phyloP scores from a whole-genome alignment of 2,888 invertebrate species.

The Chrysopilus asiliformis region DNA sequence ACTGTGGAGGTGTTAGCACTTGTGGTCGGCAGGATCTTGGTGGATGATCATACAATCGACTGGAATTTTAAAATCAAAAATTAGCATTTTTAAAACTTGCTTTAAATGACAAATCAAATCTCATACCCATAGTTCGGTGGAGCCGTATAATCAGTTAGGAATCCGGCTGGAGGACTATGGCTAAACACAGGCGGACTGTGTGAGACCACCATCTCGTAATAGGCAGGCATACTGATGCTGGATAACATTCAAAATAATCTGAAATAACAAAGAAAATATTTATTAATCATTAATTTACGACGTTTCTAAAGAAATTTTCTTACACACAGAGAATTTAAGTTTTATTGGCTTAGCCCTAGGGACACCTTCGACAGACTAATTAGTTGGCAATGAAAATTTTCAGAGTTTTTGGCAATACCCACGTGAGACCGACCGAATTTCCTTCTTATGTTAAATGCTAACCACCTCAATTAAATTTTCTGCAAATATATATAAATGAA shows the following conservation, averaged over 20 bases:
- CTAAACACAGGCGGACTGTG: conserved; percentile 57
- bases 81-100: conserved; percentile 2
- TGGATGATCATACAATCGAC: conserved; percentile 29
- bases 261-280: conserved; percentile 1
- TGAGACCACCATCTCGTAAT: conserved; percentile 44
- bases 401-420: no score
- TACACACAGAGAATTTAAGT: no score
- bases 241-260: conserved; percentile 6
- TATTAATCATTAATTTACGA: no score
- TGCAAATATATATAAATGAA: no score
- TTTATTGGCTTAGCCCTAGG: no score
- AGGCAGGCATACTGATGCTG: conserved; percentile 7
- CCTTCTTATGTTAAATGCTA: no score
- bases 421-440: no score
- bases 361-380: no score
- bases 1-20: conserved; percentile 25
- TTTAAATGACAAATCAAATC: neutral
- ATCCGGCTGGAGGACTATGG: conserved; percentile 51
- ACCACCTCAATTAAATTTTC: no score
- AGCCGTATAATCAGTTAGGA: conserved; percentile 36
- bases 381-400: no score
- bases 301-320: no score
- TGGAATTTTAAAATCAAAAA: conserved; percentile 17
- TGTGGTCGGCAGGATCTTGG: conserved; percentile 33
- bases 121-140: neutral